Evolutionary conservation across 2,888 invertebrate species (phyloP), one percentile per base, ranked within the genome.

Genomic region (Spatulosminthurus flaviceps): DNA sequence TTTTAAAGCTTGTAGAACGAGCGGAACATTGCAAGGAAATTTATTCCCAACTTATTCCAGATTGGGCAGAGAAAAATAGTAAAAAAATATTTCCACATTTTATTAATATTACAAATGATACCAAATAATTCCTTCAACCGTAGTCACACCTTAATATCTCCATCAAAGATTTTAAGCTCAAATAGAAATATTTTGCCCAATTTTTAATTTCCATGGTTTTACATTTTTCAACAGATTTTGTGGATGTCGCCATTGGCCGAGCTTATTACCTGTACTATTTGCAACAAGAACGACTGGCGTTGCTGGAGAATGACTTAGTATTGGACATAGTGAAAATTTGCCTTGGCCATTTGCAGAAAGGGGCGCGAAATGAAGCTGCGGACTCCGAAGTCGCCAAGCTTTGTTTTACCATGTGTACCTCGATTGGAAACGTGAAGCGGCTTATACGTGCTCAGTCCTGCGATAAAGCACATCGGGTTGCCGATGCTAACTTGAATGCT

Each of bases 11-110:
- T 21, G 28, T 73, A 13, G 73, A 73, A n/a, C 24, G 73, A 51
- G 73, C 28, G n/a, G 73, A 73, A 73, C 73, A 73, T 26, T 73
- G 73, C 24, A 73, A 51, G 24, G 1, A 16, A 5, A 26, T 73
- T 16, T 73, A 73, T 51, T 73, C 21, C 4, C n/a, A 71, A 71
- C 42, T 71, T n/a, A 71, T 71, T 43, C 42, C 71, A 21, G 71
- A 71, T 43, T 71, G 71, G 71, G 13, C 34, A 11, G 71, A 71
- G n/a, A 22, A 71, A 24, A 71, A 71, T 42, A 24, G 71, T 71
- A 43, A 71, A n/a, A n/a, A n/a, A n/a, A 42, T 34, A 41, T 11
- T 34, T 70, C 4, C 34, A n/a, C n/a, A n/a, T n/a, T n/a, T n/a
- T n/a, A n/a, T n/a, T n/a, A n/a, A n/a, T n/a, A n/a, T n/a, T n/a